These are phyloP conservation scores for Dicaeum eximium DNA, from an alignment of 2,113 vertebrate species.

Conservation along the genomic window DNA sequence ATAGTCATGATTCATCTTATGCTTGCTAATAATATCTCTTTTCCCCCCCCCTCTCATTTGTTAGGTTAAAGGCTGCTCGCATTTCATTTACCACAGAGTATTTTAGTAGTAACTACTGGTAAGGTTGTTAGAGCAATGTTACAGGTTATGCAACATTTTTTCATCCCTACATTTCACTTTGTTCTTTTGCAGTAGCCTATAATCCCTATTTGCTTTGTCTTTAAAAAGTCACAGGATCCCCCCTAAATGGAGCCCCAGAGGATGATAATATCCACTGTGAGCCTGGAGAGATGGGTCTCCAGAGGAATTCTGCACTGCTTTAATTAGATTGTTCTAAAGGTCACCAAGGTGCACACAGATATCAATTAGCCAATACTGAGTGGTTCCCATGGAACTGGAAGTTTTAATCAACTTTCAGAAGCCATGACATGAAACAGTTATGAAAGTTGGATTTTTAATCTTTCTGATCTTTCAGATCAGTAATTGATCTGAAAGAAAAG, in stretches of 20 bases:
- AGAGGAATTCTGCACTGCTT: background rate
- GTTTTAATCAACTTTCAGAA: background rate
- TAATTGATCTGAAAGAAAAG: background rate
- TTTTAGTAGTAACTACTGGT: background rate
- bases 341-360: background rate
- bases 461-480: too few relatives aligned
- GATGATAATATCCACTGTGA: background rate
- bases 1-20: conserved; percentile 21
- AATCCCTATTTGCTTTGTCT: background rate
- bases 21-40: conserved; percentile 23
- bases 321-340: background rate
- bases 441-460: background rate
- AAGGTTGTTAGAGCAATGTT: background rate
- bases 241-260: background rate
- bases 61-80: background rate
- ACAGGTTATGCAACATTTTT: background rate
- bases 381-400: background rate
- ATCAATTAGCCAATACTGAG: background rate
- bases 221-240: background rate
- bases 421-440: background rate
- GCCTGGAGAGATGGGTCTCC: background rate
- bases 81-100: background rate
- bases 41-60: background rate
- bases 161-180: background rate
- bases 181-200: background rate